phyloP scores from a whole-genome alignment of 1,140 invertebrate genomes.

The Drosophila mojavensis region DNA sequence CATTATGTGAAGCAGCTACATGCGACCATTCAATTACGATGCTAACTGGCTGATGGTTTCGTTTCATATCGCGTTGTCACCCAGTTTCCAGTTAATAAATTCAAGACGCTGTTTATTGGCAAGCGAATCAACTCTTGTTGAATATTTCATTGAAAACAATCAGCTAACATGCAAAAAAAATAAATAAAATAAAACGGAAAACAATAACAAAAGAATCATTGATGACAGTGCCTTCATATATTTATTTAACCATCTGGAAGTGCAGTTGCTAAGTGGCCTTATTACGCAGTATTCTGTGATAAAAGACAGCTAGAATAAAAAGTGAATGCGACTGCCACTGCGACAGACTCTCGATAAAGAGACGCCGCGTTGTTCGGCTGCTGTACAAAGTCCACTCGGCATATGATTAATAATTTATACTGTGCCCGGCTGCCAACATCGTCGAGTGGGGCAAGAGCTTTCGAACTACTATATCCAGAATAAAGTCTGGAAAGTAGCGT shows the following conservation, averaged over 20 bases:
- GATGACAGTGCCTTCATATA: neutral
- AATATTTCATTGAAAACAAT: conserved; percentile 36
- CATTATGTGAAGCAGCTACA: conserved; percentile 40
- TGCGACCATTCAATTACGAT: conserved; percentile 72
- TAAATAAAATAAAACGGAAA: conserved; percentile 12
- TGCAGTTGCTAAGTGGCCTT: conserved; percentile 35
- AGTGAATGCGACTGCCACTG: conserved; percentile 26
- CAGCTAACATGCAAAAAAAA: conserved; percentile 5
- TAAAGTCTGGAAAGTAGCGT: neutral
- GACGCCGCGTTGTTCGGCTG: neutral
- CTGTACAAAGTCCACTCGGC: conserved; percentile 61
- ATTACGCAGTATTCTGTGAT: conserved; percentile 45
- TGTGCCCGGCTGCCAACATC: conserved; percentile 44
- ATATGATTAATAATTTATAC: conserved; percentile 60
- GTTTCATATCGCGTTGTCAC: conserved; percentile 32
- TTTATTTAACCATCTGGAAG: conserved; percentile 8
- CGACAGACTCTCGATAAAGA: conserved; percentile 25
- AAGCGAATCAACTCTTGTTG: conserved; percentile 44
- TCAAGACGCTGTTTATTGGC: conserved; percentile 37
- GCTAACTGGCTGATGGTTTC: conserved; percentile 40
- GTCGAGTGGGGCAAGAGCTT: neutral
- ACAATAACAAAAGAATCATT: conserved; percentile 15
- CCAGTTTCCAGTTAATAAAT: conserved; percentile 51
- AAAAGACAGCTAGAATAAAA: conserved; percentile 27
- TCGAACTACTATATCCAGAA: neutral